Evolutionary conservation across 2,888 invertebrate species (phyloP).

Genomic region (Blastobasis adustella): DNA sequence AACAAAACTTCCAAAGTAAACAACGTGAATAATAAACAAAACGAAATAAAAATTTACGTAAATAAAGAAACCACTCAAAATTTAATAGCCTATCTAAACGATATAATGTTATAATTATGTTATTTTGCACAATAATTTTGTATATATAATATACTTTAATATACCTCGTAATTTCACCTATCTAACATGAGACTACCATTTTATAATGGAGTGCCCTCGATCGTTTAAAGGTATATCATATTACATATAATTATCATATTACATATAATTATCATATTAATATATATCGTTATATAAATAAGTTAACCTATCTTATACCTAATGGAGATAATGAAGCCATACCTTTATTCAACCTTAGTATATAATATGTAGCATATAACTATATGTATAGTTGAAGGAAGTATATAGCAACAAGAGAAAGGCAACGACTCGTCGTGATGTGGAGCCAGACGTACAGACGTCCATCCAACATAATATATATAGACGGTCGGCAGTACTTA

Average conservation of each 20-base stretch:
- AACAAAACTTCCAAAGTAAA: conserved; percentile 12
- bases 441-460: neutral
- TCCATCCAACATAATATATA: conserved; percentile 3
- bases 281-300: conserved; percentile 10
- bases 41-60: conserved; percentile 15
- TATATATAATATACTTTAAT: conserved; percentile 53
- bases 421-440: conserved; percentile 31
- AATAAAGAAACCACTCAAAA: conserved; percentile 29
- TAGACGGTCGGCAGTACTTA: conserved; percentile 12
- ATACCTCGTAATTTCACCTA: conserved; percentile 59
- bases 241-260: conserved; percentile 6
- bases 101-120: conserved; percentile 24
- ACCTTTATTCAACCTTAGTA: conserved; percentile 19
- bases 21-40: conserved; percentile 7
- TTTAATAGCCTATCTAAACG: conserved; percentile 61
- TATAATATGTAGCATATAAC: conserved; percentile 27
- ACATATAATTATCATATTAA: neutral
- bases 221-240: conserved; percentile 3
- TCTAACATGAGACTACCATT: conserved; percentile 43
- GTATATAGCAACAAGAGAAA: conserved; percentile 47
- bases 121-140: conserved; percentile 41
- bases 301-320: conserved; percentile 25
- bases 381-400: conserved; percentile 46
- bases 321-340: conserved; percentile 41
- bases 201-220: conserved; percentile 33